Conservation (phyloP, 2,888 invertebrate species). For the Leucoma salicis region DNA sequence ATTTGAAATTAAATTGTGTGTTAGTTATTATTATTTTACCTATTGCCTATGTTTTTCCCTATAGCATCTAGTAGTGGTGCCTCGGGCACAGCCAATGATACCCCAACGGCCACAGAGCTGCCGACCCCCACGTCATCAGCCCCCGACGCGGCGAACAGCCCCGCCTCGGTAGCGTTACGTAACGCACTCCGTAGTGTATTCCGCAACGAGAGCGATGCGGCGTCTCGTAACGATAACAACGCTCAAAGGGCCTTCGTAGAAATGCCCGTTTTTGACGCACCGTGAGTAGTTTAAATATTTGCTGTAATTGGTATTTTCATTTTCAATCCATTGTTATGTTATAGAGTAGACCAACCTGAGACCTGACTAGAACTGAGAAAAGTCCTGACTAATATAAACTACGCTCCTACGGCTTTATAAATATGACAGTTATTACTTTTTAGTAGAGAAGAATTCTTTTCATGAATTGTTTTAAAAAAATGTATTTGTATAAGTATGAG, state of each 20-base stretch:
- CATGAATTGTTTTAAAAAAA: too few relatives aligned
- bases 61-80: conserved; percentile 33
- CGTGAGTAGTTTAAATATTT: conserved; percentile 59
- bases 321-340: too few relatives aligned
- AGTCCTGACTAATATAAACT: too few relatives aligned
- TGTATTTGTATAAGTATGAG: too few relatives aligned
- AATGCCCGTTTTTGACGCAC: conserved; percentile 62
- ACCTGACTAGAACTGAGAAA: too few relatives aligned
- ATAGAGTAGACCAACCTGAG: too few relatives aligned
- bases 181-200: conserved; percentile 72
- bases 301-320: too few relatives aligned
- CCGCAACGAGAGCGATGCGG: conserved; percentile 51
- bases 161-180: conserved; percentile 62
- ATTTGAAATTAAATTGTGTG: too few relatives aligned
- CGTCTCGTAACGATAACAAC: conserved; percentile 40
- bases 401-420: too few relatives aligned
- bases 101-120: conserved; percentile 68
- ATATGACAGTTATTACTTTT: too few relatives aligned
- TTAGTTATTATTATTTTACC: too few relatives aligned
- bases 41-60: background rate
- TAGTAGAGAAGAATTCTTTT: too few relatives aligned
- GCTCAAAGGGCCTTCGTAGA: conserved; percentile 55
- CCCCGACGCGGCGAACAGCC: conserved; percentile 52
- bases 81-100: conserved; percentile 49
- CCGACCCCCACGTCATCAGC: conserved; percentile 71